phyloP scores from a whole-genome alignment of 2,113 vertebrate genomes.

The Perca fluviatilis region DNA sequence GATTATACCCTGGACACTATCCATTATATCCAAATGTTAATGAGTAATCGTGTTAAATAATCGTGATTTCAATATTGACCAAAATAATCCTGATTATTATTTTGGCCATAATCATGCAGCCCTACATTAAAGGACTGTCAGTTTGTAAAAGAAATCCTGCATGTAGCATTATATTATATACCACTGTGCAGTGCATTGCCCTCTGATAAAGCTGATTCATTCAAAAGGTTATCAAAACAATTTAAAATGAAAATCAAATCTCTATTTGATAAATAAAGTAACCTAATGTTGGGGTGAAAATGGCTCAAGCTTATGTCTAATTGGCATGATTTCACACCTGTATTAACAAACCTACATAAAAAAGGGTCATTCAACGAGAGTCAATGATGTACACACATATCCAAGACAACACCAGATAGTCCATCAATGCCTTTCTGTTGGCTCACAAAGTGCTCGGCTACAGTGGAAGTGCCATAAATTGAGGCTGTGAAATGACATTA shows the following conservation, averaged over 20 bases:
- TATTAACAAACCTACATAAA: not conserved
- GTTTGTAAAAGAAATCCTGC: no score
- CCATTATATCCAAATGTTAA: no score
- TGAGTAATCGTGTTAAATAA: no score
- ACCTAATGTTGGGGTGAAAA: not conserved
- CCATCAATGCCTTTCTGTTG: conserved; percentile 3
- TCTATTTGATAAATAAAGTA: not conserved
- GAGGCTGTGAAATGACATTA: conserved; percentile 22
- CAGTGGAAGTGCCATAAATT: conserved; percentile 8
- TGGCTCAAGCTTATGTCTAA: not conserved
- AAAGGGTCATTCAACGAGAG: not conserved
- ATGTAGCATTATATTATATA: not conserved
- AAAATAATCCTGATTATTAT: no score
- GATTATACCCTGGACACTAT: no score
- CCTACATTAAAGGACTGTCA: no score
- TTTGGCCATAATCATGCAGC: no score
- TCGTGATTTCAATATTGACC: no score
- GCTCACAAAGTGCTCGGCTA: not conserved
- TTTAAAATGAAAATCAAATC: no score
- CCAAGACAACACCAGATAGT: not conserved
- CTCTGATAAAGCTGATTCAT: no score
- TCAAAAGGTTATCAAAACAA: no score
- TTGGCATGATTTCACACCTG: not conserved
- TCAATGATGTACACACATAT: not conserved
- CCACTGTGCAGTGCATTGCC: no score